Conservation (phyloP, 64 coral and sea anemone genomes). For the Pocillopora verrucosa region DNA sequence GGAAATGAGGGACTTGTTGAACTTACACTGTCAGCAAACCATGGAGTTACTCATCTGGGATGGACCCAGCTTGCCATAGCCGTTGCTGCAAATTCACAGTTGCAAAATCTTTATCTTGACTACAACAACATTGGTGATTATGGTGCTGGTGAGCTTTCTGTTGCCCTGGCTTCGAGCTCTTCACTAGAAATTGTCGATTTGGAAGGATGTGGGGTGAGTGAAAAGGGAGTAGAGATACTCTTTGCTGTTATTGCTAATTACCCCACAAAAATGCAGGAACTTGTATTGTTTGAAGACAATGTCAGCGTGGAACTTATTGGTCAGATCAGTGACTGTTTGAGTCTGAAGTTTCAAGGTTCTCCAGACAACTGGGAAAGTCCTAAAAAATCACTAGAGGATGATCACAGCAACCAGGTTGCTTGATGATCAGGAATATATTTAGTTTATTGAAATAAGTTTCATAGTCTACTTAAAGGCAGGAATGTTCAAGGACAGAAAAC, state of each 20-base stretch:
- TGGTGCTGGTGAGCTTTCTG: slow-evolving; percentile 90
- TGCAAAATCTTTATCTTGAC: slow-evolving; percentile 76
- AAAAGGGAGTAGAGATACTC: slow-evolving; percentile 79
- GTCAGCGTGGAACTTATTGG: slow-evolving; percentile 84
- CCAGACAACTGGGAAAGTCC: slow-evolving; percentile 4
- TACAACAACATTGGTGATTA: slow-evolving; percentile 94
- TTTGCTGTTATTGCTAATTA: slow-evolving; percentile 81
- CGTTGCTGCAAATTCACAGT: slow-evolving; percentile 84
- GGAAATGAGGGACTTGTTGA: slow-evolving; percentile 65
- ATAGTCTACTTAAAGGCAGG: too few species aligned
- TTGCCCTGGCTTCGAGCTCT: slow-evolving; percentile 87
- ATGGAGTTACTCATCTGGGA: slow-evolving; percentile 67
- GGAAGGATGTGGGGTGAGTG: slow-evolving; percentile 85
- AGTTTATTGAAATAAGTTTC: too few species aligned
- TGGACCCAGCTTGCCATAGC: slow-evolving; percentile 96
- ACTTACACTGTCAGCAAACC: slow-evolving; percentile 93
- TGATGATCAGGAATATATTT: background rate
- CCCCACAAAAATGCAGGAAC: slow-evolving; percentile 79
- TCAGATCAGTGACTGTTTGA: slow-evolving; percentile 87
- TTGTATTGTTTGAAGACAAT: slow-evolving; percentile 80
- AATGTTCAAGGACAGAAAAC: too few species aligned
- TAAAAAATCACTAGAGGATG: slow-evolving; percentile 1
- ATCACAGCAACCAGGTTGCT: background rate
- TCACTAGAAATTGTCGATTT: slow-evolving; percentile 85
- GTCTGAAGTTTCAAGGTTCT: slow-evolving; percentile 1